Percentiles rank a stretch among this genome's conserved stretches.
phyloP scores from a whole-genome alignment of 2,888 invertebrate genomes.

The Molorchus minor region DNA sequence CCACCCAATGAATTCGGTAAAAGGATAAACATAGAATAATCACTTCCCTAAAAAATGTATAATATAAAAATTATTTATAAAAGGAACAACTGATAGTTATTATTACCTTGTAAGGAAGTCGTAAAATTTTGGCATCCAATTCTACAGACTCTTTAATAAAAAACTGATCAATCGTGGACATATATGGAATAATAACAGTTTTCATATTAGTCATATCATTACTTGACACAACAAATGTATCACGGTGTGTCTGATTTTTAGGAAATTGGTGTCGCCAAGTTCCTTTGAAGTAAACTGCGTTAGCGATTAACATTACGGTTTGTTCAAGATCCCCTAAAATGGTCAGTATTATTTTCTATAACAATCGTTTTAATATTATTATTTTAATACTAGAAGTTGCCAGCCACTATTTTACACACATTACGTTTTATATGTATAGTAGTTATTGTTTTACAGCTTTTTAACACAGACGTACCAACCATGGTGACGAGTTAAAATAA shows the following conservation, averaged over 20 bases:
- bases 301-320: slow-evolving; percentile 73
- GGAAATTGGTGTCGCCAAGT: slow-evolving; percentile 78
- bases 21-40: slow-evolving; percentile 78
- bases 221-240: slow-evolving; percentile 69
- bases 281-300: slow-evolving; percentile 84
- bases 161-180: slow-evolving; percentile 74
- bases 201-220: slow-evolving; percentile 41
- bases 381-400: too few relatives aligned
- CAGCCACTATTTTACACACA: too few relatives aligned
- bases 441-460: too few relatives aligned
- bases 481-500: too few relatives aligned
- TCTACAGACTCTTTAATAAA: slow-evolving; percentile 71
- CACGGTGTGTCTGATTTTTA: slow-evolving; percentile 67
- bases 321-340: slow-evolving; percentile 68
- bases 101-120: slow-evolving; percentile 76
- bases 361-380: too few relatives aligned
- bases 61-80: not conserved
- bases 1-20: slow-evolving; percentile 74
- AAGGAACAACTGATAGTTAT: slow-evolving; percentile 4
- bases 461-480: too few relatives aligned
- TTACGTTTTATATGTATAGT: too few relatives aligned
- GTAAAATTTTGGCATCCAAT: slow-evolving; percentile 75
- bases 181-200: slow-evolving; percentile 68
- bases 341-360: slow-evolving; percentile 6
- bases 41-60: slow-evolving; percentile 69